A percentile compares a stretch with the other conserved stretches of the same genome.
Evolutionary conservation across 2,888 invertebrate genomes (phyloP).

Genomic region (Cheilosia impressa): DNA sequence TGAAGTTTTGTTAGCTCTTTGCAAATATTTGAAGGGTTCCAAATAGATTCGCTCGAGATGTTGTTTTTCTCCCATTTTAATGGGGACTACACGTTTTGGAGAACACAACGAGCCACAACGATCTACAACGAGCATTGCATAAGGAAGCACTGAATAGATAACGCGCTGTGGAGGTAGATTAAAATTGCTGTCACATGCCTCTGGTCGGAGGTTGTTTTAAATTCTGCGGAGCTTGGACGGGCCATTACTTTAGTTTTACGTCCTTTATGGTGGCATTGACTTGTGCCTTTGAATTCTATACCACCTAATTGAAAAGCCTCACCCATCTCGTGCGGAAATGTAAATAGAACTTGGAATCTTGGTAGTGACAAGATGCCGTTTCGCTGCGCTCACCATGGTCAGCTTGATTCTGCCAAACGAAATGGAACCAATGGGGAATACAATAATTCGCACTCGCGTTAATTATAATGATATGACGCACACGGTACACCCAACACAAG

Average conservation of each 20-base stretch:
- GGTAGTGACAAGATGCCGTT: constrained; percentile 1
- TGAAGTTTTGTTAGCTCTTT: constrained; percentile 46
- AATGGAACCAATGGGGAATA: constrained; percentile 48
- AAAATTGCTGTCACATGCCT: constrained; percentile 57
- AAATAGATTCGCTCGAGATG: constrained; percentile 47
- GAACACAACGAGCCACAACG: too few species aligned
- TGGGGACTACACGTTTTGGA: constrained; percentile 34
- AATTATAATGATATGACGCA: constrained; percentile 50
- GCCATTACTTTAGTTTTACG: background rate
- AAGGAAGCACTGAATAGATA: constrained; percentile 37
- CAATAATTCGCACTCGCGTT: constrained; percentile 42
- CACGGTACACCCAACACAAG: constrained; percentile 10
- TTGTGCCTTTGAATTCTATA: background rate
- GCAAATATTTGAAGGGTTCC: constrained; percentile 54
- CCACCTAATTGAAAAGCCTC: background rate
- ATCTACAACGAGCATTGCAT: background rate
- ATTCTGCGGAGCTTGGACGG: background rate
- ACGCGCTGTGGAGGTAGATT: constrained; percentile 17
- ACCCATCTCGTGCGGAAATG: constrained; percentile 44
- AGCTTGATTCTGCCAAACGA: constrained; percentile 42
- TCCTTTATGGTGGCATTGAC: background rate
- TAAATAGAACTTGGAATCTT: constrained; percentile 3
- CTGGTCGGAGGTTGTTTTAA: background rate
- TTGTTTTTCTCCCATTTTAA: constrained; percentile 32
- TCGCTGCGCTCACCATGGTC: constrained; percentile 37